Base-by-base conservation (phyloP, 2,113 vertebrate species). In the Entelurus aequoreus region DNA sequence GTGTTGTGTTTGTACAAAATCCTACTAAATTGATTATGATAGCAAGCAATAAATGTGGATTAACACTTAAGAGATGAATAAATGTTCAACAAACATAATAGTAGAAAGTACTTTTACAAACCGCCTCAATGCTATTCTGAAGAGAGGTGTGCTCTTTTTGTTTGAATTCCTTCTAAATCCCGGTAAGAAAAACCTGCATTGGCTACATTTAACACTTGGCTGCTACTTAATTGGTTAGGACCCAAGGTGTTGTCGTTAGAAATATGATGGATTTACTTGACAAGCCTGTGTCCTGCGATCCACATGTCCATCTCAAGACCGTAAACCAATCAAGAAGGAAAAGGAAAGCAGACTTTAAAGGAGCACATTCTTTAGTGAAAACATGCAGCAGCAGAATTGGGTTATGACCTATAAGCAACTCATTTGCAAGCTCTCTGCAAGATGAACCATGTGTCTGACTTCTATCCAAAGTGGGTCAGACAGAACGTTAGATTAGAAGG, bases 401-500 rank as follows among this genome's bases (percentile, higher is more conserved):
- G 69, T 73, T 53, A 13, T 36, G 62, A 70, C 65, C 19, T 52
- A 75, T 66, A 77, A 68, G 75, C 54, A 71, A 65, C 77, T 69
- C 48, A 78, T 80, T 75, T 75, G 40, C 15, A 28, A 66, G 69
- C 65, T 73, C 63, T 71, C 69, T 78, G 65, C 64, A 53, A 80
- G 76, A 66, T 54, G 51, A 79, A 82, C 60, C 19, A 48, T 21
- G 7, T 6, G 53, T 77, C 42, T 78, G 68, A 61, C 68, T 71
- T 77, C 66, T 59, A 60, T 68, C 50, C 62, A 73, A 79, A 82
- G 48, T 60, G 77, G 78, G 70, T 73, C 75, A 81, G 54, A 63
- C 51, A 12, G 35, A 62, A 76, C 28, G 58, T 44, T 35, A 57
- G 59, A 78, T 72, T 38, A 63, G 75, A 76, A 74, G 12, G 49